Base-by-base conservation (phyloP, 2,797 vertebrate species). In the Anguilla megastoma region DNA sequence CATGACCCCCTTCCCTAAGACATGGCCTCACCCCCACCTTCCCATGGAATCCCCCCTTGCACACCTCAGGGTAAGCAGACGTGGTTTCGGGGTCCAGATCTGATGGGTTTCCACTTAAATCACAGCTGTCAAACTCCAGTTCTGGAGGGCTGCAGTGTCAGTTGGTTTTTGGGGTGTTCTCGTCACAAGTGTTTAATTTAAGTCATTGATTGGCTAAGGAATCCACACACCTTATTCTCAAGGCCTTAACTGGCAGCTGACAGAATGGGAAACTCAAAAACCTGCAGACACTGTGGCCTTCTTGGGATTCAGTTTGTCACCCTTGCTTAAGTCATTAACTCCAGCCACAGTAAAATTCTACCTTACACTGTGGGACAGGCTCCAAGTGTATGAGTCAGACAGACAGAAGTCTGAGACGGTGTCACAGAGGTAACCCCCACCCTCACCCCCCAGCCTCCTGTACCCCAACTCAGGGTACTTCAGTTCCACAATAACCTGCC, bases 391-490 rank as follows among this genome's bases (percentile, higher is more conserved):
- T 80, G 41, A 80, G 36, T 45, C 71, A 76, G 71, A 76, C 76
- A 45, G 76, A 41, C 14, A 80, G 76, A 69, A 48, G 16, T 45
- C 74, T 79, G 89, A 92, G 90, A 74, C 88, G 27, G 88, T 90
- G 89, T 90, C 88, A 92, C 91, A 90, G 91, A 89, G 91, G 92
- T 24, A 50, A 50, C 50, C 69, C 27, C 7, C 85, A 91, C 91
- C 86, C 86, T 88, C 48, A 12, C 66, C 50, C 33, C 30, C 21
- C 76, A 27, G 50, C 84, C 52, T 82, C 82, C 56, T 71, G 33
- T 12, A 36, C 33, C 0, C 41, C 74, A 79, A 30, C 21, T 82
- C 45, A 82, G 79, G 45, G 16, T 21, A 82, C 18, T 1, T 50
- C 45, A n/a, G 79, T 50, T 30, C 79, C 45, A 82, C 79, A 82